Percentiles rank a stretch among this genome's conserved stretches.
These are phyloP conservation scores for Folsomia candida DNA, from an alignment of 2,888 invertebrate species.

Conservation along the genomic window DNA sequence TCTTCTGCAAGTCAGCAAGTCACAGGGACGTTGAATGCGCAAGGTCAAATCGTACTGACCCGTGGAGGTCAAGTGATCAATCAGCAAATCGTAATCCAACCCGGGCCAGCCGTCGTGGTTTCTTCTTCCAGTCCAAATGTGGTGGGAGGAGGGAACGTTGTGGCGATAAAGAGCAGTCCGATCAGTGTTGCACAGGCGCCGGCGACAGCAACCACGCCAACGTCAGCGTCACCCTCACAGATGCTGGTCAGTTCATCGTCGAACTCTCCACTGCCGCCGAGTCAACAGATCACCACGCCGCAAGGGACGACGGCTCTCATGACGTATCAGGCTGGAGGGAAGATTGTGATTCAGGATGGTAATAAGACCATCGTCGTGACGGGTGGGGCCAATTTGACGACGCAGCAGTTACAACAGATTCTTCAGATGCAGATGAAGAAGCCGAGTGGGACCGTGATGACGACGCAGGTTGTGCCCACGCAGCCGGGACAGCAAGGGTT, in stretches of 20 bases:
- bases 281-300: not conserved
- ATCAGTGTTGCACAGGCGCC: not conserved
- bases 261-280: not conserved
- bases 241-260: not conserved
- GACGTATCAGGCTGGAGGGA: not conserved
- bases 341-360: constrained; percentile 29
- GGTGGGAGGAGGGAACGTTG: no score
- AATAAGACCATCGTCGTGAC: constrained; percentile 20
- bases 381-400: constrained; percentile 1
- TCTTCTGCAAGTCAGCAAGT: not conserved
- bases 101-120: not conserved
- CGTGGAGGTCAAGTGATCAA: not conserved
- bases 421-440: constrained; percentile 14
- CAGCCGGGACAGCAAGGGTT: constrained; percentile 2
- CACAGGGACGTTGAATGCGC: constrained; percentile 6
- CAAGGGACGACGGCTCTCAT: not conserved
- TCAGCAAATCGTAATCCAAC: not conserved
- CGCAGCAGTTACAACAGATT: constrained; percentile 12
- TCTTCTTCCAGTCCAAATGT: not conserved
- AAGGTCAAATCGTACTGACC: constrained; percentile 15
- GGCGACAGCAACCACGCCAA: constrained; percentile 18
- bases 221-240: not conserved
- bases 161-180: not conserved
- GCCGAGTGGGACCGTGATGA: constrained; percentile 12
- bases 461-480: not conserved